Evolutionary conservation across 2,113 vertebrate genomes (phyloP), one percentile per base, ranked within the genome.

Genomic region (Halichoeres trimaculatus): DNA sequence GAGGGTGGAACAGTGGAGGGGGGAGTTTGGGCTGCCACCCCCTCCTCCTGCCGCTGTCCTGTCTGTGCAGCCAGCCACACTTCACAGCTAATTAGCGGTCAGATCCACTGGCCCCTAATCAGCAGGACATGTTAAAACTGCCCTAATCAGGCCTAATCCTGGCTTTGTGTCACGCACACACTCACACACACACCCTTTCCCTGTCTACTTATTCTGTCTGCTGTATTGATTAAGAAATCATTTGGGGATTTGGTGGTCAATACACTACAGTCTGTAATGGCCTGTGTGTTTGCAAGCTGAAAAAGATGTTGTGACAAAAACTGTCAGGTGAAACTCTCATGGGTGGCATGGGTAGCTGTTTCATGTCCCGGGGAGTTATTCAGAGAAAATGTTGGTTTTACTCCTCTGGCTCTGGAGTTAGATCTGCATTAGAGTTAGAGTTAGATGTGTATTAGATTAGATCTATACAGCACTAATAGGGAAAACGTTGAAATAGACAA

Each of bases 121-220:
- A 93, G 86, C 87, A 88, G 86, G 90, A 91, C 89, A 91, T 90
- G 92, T 94, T 94, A 94, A 94, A 94, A 90, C 91, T 91, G 88
- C 85, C 90, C 90, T 92, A 93, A 93, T 94, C 91, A 93, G 86
- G 48, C 72, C 85, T 93, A 93, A 93, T 93, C 91, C 92, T 72
- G 73, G 72, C 86, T 93, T 90, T 90, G 93, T 90, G 87, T 90
- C 90, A 68, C 68, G 84, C 62, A 74, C 67, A 68, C 59, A 74
- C 74, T 71, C 69, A 73, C 67, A 67, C 62, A 73, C 30, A 30
- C 30, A 30, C 74, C 30, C 36, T 22, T 68, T 53, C 43, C 43
- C 76, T 71, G 64, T 52, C 82, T 90, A 83, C 79, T 85, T 83
- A 78, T 54, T 65, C 55, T 22, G 83, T 87, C 78, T 81, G 84